phyloP scores from a whole-genome alignment of 1,140 invertebrate genomes.

The Epicauta chinensis region DNA sequence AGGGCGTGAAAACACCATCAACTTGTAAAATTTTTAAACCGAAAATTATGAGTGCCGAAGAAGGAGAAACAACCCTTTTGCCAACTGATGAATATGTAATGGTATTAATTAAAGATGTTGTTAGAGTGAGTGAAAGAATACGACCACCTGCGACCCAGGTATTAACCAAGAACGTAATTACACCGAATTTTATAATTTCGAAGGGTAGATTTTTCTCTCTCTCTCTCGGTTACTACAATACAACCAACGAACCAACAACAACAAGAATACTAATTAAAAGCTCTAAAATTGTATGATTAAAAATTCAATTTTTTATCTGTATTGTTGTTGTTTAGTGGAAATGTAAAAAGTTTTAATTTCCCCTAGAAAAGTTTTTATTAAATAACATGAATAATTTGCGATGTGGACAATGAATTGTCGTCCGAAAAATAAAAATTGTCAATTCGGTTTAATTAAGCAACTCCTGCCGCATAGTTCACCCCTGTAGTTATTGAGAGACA shows the following conservation, averaged over 20 bases:
- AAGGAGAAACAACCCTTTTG: constrained; percentile 23
- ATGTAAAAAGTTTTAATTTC: constrained; percentile 4
- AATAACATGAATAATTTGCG: not conserved
- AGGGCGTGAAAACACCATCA: constrained; percentile 22
- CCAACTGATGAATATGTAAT: constrained; percentile 43
- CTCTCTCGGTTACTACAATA: not conserved
- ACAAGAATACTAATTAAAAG: constrained; percentile 38
- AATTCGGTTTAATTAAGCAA: constrained; percentile 5
- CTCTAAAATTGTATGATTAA: constrained; percentile 41
- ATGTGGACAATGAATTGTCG: not conserved
- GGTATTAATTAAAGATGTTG: constrained; percentile 42
- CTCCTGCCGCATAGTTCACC: not conserved
- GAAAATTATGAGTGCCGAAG: not conserved
- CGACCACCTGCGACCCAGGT: constrained; percentile 40
- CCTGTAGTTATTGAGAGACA: not conserved
- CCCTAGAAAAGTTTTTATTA: constrained; percentile 10
- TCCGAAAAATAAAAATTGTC: not conserved
- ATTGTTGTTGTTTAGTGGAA: not conserved
- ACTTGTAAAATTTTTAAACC: constrained; percentile 24
- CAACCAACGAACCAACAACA: not conserved
- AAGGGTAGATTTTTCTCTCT: constrained; percentile 18
- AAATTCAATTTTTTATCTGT: constrained; percentile 33
- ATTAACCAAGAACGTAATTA: constrained; percentile 40
- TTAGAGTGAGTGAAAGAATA: constrained; percentile 11
- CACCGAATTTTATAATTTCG: constrained; percentile 43